Percentiles rank a stretch among this genome's conserved stretches.
Conservation (phyloP, 2,888 invertebrate genomes). For the Aphodius sticticus region DNA sequence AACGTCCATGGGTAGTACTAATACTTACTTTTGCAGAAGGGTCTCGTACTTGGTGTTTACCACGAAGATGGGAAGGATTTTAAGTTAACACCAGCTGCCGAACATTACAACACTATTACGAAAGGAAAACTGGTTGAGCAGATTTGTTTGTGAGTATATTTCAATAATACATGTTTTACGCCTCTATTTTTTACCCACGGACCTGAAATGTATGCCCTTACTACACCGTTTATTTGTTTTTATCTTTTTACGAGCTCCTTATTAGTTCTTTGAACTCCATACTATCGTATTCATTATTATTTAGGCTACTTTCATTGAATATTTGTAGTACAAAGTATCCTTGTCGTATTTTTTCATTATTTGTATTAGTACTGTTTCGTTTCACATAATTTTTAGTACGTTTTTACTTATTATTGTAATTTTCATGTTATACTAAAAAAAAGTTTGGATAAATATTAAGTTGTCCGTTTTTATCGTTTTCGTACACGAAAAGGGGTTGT, state of each 20-base stretch:
- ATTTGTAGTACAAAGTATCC: slow-evolving; percentile 47
- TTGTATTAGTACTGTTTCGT: background rate
- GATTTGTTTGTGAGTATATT: slow-evolving; percentile 63
- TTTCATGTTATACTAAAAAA: too few relatives aligned
- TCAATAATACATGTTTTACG: background rate
- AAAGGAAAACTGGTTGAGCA: slow-evolving; percentile 61
- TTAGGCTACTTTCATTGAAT: slow-evolving; percentile 46
- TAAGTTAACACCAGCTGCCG: slow-evolving; percentile 61
- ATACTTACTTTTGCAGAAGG: slow-evolving; percentile 58
- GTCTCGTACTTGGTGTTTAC: slow-evolving; percentile 65
- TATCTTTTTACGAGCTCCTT: background rate
- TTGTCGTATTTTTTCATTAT: slow-evolving; percentile 7
- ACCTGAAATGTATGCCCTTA: slow-evolving; percentile 50
- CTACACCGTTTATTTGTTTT: slow-evolving; percentile 1
- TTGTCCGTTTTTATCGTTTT: too few relatives aligned
- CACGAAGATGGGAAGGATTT: slow-evolving; percentile 56
- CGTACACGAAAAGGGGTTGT: too few relatives aligned
- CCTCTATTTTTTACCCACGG: slow-evolving; percentile 44
- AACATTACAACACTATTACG: slow-evolving; percentile 60
- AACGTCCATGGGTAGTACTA: background rate
- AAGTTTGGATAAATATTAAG: too few relatives aligned
- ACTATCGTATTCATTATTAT: slow-evolving; percentile 44
- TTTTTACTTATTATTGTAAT: too few relatives aligned
- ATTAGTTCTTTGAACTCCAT: background rate
- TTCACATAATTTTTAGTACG: too few relatives aligned